Evolutionary conservation across 2,797 vertebrate species (phyloP).

Genomic region (Sandelia bainsii): DNA sequence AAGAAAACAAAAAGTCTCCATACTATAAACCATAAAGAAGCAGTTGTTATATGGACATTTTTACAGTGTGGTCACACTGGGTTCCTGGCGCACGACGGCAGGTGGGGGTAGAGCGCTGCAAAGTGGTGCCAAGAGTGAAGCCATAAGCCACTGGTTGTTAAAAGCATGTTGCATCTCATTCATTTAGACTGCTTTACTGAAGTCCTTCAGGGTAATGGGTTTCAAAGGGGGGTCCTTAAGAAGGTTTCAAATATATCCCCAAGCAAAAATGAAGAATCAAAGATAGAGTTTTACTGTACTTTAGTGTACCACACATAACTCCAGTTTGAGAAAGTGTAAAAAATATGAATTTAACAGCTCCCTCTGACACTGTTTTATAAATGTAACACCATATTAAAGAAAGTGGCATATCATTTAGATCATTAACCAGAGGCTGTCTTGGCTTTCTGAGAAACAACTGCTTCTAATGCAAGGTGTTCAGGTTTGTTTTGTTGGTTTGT

Average conservation of each 20-base stretch:
- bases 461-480: background rate
- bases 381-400: background rate
- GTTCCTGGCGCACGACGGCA: constrained; percentile 78
- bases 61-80: constrained; percentile 46
- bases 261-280: background rate
- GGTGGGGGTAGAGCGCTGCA: constrained; percentile 86
- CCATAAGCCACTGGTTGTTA: constrained; percentile 33
- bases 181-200: background rate
- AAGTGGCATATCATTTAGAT: background rate
- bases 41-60: constrained; percentile 28
- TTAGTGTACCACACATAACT: background rate
- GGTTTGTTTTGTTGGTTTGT: constrained; percentile 18
- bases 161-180: constrained; percentile 42
- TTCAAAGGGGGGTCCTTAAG: background rate
- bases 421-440: background rate
- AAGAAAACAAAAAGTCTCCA: background rate
- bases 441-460: background rate
- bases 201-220: constrained; percentile 14
- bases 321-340: constrained; percentile 13
- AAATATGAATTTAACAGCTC: constrained; percentile 31
- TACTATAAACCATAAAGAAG: background rate
- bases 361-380: background rate
- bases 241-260: background rate
- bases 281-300: background rate
- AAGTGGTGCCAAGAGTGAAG: constrained; percentile 60